Percentiles rank a stretch among this genome's conserved stretches.
Evolutionary conservation across 2,113 vertebrate species (phyloP).

Genomic region (Cathartes aura): DNA sequence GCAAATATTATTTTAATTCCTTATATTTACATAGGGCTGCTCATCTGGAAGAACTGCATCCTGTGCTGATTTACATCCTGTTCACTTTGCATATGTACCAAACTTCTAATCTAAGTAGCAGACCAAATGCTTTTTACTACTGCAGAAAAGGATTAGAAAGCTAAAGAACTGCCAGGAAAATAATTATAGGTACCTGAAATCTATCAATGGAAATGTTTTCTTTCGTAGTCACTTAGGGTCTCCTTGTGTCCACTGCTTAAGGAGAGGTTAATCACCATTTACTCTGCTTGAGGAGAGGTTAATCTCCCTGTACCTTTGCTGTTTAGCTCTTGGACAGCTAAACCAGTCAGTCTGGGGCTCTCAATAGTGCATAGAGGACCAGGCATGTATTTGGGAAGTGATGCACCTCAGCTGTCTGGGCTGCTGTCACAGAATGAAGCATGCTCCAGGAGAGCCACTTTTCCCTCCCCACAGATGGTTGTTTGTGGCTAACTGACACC

Average conservation of each 20-base stretch:
- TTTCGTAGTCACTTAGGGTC: neutral
- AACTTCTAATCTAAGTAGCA: neutral
- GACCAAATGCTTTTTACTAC: neutral
- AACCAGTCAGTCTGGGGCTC: neutral
- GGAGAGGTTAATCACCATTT: neutral
- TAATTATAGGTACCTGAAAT: neutral
- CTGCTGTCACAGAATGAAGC: neutral
- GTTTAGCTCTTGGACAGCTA: neutral
- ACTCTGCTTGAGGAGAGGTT: neutral
- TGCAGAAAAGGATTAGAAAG: neutral
- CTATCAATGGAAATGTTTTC: neutral
- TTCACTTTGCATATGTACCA: neutral
- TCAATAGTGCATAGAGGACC: neutral
- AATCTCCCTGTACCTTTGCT: neutral
- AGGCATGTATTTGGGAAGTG: neutral
- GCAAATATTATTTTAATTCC: neutral
- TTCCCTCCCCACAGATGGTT: neutral
- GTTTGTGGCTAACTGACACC: neutral
- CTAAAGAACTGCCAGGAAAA: neutral
- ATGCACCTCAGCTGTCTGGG: too few species aligned
- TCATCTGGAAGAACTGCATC: neutral
- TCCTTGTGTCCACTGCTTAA: neutral
- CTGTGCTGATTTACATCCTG: neutral
- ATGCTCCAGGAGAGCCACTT: neutral
- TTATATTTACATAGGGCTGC: neutral